phyloP scores from a whole-genome alignment of 2,888 invertebrate genomes.

The Azorinus chamasolen region DNA sequence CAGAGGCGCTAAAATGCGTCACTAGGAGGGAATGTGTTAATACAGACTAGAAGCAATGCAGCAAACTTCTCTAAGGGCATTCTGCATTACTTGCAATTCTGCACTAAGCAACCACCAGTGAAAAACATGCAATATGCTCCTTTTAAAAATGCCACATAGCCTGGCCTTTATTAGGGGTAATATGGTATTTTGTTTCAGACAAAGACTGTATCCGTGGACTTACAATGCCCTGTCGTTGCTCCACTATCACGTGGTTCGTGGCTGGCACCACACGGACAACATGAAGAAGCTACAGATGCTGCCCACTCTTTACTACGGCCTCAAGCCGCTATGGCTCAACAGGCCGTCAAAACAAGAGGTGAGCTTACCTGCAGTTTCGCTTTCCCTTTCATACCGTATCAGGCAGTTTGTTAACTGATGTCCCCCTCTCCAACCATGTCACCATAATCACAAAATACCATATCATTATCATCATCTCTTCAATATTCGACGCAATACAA shows the following conservation, averaged over 20 bases:
- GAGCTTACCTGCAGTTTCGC: constrained; percentile 33
- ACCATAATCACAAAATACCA: no score
- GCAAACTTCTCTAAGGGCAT: background rate
- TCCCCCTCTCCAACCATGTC: no score
- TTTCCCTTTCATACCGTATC: no score
- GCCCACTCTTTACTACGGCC: constrained; percentile 85
- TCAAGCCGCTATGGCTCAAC: constrained; percentile 86
- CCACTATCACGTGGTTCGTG: constrained; percentile 86
- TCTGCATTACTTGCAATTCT: no score
- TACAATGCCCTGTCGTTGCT: constrained; percentile 66
- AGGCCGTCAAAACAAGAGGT: constrained; percentile 88
- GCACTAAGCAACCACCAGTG: background rate
- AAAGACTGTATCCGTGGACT: constrained; percentile 69
- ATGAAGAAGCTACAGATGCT: constrained; percentile 86
- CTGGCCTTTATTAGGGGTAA: background rate
- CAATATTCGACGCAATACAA: no score
- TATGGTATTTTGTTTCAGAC: constrained; percentile 48
- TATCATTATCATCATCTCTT: no score
- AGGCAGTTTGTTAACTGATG: no score
- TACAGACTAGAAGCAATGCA: no score
- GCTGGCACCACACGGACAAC: constrained; percentile 86
- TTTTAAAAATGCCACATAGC: no score
- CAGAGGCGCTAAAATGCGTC: no score
- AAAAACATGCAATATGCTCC: no score
- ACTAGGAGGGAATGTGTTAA: no score